These are phyloP conservation scores for Plusia festucae DNA, from an alignment of 2,888 invertebrate species.

Conservation along the genomic window DNA sequence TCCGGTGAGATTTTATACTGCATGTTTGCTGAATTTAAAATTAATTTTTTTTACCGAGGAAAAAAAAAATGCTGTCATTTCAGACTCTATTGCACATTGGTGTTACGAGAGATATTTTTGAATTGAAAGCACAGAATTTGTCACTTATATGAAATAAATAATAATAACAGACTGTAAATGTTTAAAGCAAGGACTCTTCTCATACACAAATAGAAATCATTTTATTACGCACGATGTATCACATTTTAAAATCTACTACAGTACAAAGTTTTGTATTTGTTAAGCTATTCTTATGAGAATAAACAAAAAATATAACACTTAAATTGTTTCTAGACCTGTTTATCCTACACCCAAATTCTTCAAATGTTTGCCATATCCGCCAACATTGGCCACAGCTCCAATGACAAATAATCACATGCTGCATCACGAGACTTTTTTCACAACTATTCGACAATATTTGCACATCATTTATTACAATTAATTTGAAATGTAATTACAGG, in stretches of 20 bases:
- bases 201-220: no score
- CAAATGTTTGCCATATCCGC: slow-evolving; percentile 5
- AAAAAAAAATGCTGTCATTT: background rate
- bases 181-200: background rate
- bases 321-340: background rate
- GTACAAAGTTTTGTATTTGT: no score
- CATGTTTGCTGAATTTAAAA: slow-evolving; percentile 16
- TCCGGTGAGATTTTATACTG: slow-evolving; percentile 28
- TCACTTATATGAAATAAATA: background rate
- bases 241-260: no score
- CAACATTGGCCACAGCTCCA: slow-evolving; percentile 17
- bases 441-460: slow-evolving; percentile 28
- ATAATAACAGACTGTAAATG: background rate
- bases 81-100: background rate
- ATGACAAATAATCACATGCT: slow-evolving; percentile 24
- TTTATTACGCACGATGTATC: no score
- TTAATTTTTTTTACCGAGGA: slow-evolving; percentile 12
- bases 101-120: background rate
- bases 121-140: background rate
- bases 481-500: slow-evolving; percentile 74
- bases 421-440: slow-evolving; percentile 15
- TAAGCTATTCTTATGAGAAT: no score
- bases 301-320: background rate
- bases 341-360: slow-evolving; percentile 4
- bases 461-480: slow-evolving; percentile 50